These are phyloP conservation scores for Drosophila melanosoma DNA, from an alignment of 2,888 invertebrate genomes.

Conservation along the genomic window DNA sequence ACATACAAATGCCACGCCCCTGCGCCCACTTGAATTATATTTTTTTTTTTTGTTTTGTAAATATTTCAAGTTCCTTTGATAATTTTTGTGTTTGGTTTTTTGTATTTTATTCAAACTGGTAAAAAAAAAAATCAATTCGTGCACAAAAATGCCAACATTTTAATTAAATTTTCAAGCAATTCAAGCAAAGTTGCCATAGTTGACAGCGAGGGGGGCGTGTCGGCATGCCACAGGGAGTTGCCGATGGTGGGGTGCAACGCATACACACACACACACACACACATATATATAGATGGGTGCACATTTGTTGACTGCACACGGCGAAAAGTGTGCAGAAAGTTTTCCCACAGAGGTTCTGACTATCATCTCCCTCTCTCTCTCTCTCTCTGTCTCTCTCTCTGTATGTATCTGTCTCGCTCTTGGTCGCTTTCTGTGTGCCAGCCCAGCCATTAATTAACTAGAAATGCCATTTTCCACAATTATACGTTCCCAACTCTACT, in stretches of 20 bases:
- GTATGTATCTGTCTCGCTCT: conserved; percentile 7
- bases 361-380: not conserved
- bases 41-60: conserved; percentile 20
- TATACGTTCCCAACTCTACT: conserved; percentile 69
- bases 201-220: conserved; percentile 37
- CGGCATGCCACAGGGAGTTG: not conserved
- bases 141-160: conserved; percentile 68
- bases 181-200: conserved; percentile 63
- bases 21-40: conserved; percentile 13
- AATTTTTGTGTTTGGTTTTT: conserved; percentile 18
- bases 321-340: conserved; percentile 57
- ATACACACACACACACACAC: not conserved
- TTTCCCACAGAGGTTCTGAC: conserved; percentile 31
- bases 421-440: conserved; percentile 21
- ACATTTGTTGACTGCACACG: conserved; percentile 60
- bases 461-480: conserved; percentile 79
- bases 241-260: not conserved
- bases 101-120: conserved; percentile 26
- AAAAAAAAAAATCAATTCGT: conserved; percentile 60
- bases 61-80: conserved; percentile 38
- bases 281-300: conserved; percentile 40
- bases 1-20: conserved; percentile 25
- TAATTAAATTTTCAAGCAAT: conserved; percentile 75
- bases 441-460: conserved; percentile 76
- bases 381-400: not conserved